Conservation (phyloP, 2,113 vertebrate genomes). For the Cryptomyrus ogoouensis region DNA sequence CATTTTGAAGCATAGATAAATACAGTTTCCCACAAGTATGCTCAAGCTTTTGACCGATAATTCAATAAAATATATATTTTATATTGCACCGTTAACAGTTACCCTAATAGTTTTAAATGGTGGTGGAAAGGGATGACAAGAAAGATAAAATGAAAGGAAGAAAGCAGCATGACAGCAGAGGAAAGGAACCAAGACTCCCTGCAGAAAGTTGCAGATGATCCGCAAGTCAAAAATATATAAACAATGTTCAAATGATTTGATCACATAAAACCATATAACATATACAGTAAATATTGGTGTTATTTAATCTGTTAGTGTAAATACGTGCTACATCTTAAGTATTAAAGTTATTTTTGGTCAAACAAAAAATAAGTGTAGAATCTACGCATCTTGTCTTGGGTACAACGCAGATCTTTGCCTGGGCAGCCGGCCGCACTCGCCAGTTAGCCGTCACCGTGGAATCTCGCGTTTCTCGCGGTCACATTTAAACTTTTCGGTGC, state of each 20-base stretch:
- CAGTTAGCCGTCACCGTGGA: not conserved
- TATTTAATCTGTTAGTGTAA: not conserved
- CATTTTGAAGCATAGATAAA: too few relatives aligned
- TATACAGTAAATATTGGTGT: too few relatives aligned
- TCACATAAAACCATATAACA: too few relatives aligned
- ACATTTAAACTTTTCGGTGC: not conserved
- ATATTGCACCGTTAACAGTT: not conserved
- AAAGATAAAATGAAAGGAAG: not conserved
- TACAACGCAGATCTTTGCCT: not conserved
- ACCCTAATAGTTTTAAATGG: too few relatives aligned
- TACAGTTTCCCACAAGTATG: not conserved
- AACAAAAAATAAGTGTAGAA: not conserved
- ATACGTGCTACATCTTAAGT: not conserved
- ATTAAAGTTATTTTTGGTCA: not conserved
- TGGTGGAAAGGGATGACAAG: too few relatives aligned
- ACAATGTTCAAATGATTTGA: too few relatives aligned
- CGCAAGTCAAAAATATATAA: too few relatives aligned
- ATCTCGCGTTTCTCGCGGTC: not conserved
- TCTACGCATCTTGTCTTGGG: not conserved
- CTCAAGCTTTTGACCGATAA: too few relatives aligned
- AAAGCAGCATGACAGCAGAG: not conserved
- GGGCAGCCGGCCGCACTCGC: not conserved
- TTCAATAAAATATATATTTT: not conserved
- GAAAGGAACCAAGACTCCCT: too few relatives aligned
- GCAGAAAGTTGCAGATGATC: too few relatives aligned